Evolutionary conservation across 1,140 invertebrate species (phyloP).

Genomic region (Drosophila sechellia): DNA sequence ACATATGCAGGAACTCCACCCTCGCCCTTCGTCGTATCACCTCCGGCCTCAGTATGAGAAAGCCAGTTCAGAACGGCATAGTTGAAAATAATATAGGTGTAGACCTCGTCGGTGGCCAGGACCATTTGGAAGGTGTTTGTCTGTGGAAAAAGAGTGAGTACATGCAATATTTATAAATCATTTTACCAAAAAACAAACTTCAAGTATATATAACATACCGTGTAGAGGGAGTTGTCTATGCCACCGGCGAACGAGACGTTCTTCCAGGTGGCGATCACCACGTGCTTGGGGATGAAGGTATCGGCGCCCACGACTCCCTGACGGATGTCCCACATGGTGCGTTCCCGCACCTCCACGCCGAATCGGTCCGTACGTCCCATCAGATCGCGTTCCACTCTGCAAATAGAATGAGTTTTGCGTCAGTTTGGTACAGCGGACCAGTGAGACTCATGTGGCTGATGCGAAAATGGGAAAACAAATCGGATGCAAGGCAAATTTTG

Average conservation of each 20-base stretch:
- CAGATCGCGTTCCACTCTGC: constrained; percentile 89
- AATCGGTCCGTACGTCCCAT: constrained; percentile 91
- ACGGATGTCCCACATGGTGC: constrained; percentile 94
- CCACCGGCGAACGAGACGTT: constrained; percentile 97
- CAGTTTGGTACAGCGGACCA: constrained; percentile 15
- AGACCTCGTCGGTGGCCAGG: constrained; percentile 96
- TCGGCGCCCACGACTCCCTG: constrained; percentile 96
- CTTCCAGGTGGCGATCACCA: constrained; percentile 97
- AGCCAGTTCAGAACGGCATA: constrained; percentile 96
- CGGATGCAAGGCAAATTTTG: constrained; percentile 46
- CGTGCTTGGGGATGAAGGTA: constrained; percentile 95
- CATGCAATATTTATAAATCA: not conserved
- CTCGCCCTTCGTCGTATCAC: constrained; percentile 93
- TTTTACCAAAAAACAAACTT: no score
- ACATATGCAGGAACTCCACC: constrained; percentile 95
- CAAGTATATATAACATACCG: constrained; percentile 85
- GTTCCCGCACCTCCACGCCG: constrained; percentile 93
- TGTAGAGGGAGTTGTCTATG: constrained; percentile 91
- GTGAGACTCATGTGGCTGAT: constrained; percentile 31
- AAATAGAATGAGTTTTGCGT: constrained; percentile 44
- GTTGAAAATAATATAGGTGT: constrained; percentile 97
- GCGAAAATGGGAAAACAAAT: constrained; percentile 55
- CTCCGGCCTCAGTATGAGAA: constrained; percentile 95
- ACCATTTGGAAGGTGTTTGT: constrained; percentile 98
- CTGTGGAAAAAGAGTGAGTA: constrained; percentile 81